phyloP scores from a whole-genome alignment of 2,888 invertebrate genomes.

The Nemotelus nigrinus region DNA sequence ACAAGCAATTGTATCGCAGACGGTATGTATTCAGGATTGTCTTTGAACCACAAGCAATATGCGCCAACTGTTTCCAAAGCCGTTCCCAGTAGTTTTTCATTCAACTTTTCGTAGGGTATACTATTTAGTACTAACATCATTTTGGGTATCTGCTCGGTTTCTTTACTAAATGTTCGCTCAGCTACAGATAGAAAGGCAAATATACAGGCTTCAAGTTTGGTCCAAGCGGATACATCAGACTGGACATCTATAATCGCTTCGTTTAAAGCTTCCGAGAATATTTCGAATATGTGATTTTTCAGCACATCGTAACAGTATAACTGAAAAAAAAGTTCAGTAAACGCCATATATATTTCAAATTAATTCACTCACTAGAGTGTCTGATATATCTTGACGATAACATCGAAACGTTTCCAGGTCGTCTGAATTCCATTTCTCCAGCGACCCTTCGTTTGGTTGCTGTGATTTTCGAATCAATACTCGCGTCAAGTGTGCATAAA shows the following conservation, averaged over 20 bases:
- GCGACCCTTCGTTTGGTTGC: slow-evolving; percentile 72
- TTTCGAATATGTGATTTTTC: slow-evolving; percentile 76
- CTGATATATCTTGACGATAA: slow-evolving; percentile 86
- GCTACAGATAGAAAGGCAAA: slow-evolving; percentile 74
- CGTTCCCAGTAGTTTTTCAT: slow-evolving; percentile 73
- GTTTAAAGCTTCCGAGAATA: slow-evolving; percentile 73
- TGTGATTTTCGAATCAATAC: slow-evolving; percentile 83
- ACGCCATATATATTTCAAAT: background rate
- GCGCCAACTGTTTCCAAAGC: slow-evolving; percentile 83
- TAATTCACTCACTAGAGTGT: slow-evolving; percentile 74
- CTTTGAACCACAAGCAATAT: slow-evolving; percentile 87
- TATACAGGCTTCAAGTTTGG: slow-evolving; percentile 73
- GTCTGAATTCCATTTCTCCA: slow-evolving; percentile 74
- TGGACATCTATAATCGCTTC: slow-evolving; percentile 67
- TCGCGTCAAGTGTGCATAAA: slow-evolving; percentile 81
- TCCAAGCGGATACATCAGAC: slow-evolving; percentile 66
- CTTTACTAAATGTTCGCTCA: slow-evolving; percentile 71
- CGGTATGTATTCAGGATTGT: slow-evolving; percentile 74
- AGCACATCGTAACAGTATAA: slow-evolving; percentile 88
- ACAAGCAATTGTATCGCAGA: slow-evolving; percentile 75
- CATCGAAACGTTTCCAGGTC: slow-evolving; percentile 88
- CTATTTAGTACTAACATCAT: slow-evolving; percentile 71
- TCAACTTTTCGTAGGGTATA: slow-evolving; percentile 71
- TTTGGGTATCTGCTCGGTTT: slow-evolving; percentile 69
- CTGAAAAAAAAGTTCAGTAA: slow-evolving; percentile 61